These are phyloP conservation scores for Luperina nickerlii DNA, from an alignment of 2,888 invertebrate genomes.

Conservation along the genomic window DNA sequence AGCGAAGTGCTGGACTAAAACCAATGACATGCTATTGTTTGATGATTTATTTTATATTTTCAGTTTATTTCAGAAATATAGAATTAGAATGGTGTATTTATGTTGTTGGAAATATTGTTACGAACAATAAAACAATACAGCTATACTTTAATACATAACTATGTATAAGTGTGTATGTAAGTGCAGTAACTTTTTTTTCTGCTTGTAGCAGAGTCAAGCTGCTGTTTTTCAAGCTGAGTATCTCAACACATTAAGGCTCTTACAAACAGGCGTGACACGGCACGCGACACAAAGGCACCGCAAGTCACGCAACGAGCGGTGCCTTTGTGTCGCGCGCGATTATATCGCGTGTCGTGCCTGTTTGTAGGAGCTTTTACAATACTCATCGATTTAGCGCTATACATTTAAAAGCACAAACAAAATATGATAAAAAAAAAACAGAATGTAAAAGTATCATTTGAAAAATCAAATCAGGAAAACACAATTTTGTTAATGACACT, in stretches of 20 bases:
- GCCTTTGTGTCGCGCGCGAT: no score
- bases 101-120: background rate
- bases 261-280: no score
- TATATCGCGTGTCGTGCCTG: no score
- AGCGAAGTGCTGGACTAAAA: conserved; percentile 78
- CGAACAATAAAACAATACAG: background rate
- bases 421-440: background rate
- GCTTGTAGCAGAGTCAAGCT: background rate
- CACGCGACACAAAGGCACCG: no score
- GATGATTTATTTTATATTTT: conserved; percentile 57
- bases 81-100: conserved; percentile 1
- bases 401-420: background rate
- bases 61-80: conserved; percentile 8
- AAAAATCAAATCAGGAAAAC: background rate
- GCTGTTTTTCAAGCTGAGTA: background rate
- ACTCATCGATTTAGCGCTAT: background rate
- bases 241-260: background rate
- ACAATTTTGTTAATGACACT: background rate
- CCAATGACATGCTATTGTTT: conserved; percentile 70
- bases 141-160: no score
- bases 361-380: no score
- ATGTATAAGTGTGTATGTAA: background rate
- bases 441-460: background rate
- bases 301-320: no score
- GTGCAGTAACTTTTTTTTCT: background rate